phyloP scores from a whole-genome alignment of 2,888 invertebrate genomes.

The Nudaria mundana region DNA sequence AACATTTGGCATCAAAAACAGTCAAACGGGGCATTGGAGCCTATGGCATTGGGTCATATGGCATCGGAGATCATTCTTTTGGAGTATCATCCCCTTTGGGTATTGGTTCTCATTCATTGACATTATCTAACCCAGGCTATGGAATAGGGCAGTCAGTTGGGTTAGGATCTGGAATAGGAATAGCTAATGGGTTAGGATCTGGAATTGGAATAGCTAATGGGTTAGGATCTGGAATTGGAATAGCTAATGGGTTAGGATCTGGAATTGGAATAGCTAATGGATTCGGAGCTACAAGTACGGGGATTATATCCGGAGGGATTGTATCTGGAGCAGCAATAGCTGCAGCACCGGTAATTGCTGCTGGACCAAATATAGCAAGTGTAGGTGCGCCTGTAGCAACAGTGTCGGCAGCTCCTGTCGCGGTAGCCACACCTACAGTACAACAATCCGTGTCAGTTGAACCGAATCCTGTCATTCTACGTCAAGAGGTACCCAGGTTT shows the following conservation, averaged over 20 bases:
- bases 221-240: too few relatives aligned
- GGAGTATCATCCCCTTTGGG: conserved; percentile 18
- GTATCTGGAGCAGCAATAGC: conserved; percentile 6
- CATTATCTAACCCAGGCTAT: conserved; percentile 15
- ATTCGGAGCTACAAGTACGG: conserved; percentile 30
- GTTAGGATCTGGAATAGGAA: conserved; percentile 19
- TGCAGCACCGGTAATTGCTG: conserved; percentile 26
- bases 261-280: conserved; percentile 19
- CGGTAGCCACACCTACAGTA: conserved; percentile 45
- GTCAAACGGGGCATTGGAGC: conserved; percentile 56
- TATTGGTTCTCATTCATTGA: conserved; percentile 6
- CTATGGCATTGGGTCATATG: conserved; percentile 33
- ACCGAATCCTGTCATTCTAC: conserved; percentile 69
- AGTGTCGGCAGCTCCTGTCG: conserved; percentile 36
- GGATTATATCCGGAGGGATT: conserved; percentile 11
- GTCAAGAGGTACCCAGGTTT: conserved; percentile 70
- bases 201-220: conserved; percentile 22
- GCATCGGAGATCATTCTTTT: conserved; percentile 23
- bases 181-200: conserved; percentile 15
- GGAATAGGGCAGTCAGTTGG: conserved; percentile 23
- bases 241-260: conserved; percentile 1
- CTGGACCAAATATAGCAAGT: background rate
- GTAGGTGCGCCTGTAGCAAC: conserved; percentile 27
- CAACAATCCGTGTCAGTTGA: conserved; percentile 64
- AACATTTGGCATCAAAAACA: conserved; percentile 50